Evolutionary conservation across 2,888 invertebrate genomes (phyloP).

Genomic region (Dromius quadrimaculatus): DNA sequence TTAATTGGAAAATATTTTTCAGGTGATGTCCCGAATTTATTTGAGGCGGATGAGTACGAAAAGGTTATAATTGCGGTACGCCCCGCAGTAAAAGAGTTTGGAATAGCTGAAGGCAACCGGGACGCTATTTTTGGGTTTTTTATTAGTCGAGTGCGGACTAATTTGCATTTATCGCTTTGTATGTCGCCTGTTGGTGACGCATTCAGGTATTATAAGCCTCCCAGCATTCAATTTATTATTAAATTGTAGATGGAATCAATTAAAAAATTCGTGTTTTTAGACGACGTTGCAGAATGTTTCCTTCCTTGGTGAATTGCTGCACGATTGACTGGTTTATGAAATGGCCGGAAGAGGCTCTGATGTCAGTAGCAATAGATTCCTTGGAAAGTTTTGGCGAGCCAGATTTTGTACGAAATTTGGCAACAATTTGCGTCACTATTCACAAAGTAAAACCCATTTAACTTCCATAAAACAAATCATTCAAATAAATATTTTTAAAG

Average conservation of each 20-base stretch:
- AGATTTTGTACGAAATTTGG: constrained; percentile 69
- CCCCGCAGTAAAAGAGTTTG: constrained; percentile 77
- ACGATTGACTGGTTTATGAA: constrained; percentile 95
- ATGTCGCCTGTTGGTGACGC: constrained; percentile 93
- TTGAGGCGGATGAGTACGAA: constrained; percentile 88
- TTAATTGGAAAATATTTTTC: constrained; percentile 15
- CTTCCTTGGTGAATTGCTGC: constrained; percentile 93
- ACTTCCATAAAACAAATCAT: background rate
- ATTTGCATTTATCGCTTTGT: constrained; percentile 87
- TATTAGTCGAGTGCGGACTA: constrained; percentile 84
- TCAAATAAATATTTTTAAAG: constrained; percentile 62
- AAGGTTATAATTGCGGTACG: constrained; percentile 83
- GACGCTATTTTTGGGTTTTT: constrained; percentile 89
- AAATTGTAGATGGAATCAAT: background rate
- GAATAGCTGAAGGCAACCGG: constrained; percentile 75
- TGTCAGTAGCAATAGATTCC: constrained; percentile 83
- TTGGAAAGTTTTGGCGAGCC: constrained; percentile 72
- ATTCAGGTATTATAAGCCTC: constrained; percentile 72
- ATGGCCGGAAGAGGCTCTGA: constrained; percentile 90
- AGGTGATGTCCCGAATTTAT: constrained; percentile 93
- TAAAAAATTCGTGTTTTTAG: constrained; percentile 69
- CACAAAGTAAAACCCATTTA: constrained; percentile 73
- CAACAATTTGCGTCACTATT: constrained; percentile 78
- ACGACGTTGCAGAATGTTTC: constrained; percentile 92
- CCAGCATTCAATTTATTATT: constrained; percentile 10